Evolutionary conservation across 2,797 vertebrate genomes (phyloP).

Genomic region (Nothura maculosa): DNA sequence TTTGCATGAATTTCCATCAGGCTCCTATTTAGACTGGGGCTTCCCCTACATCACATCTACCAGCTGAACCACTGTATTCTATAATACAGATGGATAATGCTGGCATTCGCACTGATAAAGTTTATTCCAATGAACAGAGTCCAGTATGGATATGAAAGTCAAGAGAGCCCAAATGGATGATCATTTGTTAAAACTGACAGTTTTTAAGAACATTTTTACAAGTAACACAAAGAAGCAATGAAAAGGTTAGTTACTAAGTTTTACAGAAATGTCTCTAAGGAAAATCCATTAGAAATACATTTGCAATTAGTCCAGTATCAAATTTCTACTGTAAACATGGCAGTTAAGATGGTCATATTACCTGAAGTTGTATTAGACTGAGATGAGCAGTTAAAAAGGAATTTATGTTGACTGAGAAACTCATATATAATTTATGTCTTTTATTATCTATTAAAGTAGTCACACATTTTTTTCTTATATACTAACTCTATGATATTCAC

Average conservation of each 20-base stretch:
- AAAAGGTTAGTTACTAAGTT: slow-evolving; percentile 51
- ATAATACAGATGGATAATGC: neutral
- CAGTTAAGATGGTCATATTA: slow-evolving; percentile 59
- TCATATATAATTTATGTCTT: neutral
- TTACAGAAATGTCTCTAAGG: slow-evolving; percentile 30
- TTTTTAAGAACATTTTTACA: slow-evolving; percentile 14
- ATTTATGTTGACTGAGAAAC: neutral
- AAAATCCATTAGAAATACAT: slow-evolving; percentile 67
- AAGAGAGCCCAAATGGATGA: neutral
- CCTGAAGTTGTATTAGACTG: neutral
- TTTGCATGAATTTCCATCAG: neutral
- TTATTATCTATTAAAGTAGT: neutral
- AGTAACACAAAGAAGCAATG: slow-evolving; percentile 33
- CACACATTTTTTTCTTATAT: neutral
- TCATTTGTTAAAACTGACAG: neutral
- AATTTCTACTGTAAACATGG: slow-evolving; percentile 63
- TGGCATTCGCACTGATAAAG: neutral
- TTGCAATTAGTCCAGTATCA: slow-evolving; percentile 41
- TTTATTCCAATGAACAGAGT: neutral
- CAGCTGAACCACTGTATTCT: neutral
- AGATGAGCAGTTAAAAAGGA: slow-evolving; percentile 25
- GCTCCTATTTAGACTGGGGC: neutral
- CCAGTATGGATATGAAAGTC: neutral
- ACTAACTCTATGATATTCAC: neutral
- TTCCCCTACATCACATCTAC: neutral